phyloP scores from a whole-genome alignment of 2,113 vertebrate genomes.

The Tinamus guttatus region DNA sequence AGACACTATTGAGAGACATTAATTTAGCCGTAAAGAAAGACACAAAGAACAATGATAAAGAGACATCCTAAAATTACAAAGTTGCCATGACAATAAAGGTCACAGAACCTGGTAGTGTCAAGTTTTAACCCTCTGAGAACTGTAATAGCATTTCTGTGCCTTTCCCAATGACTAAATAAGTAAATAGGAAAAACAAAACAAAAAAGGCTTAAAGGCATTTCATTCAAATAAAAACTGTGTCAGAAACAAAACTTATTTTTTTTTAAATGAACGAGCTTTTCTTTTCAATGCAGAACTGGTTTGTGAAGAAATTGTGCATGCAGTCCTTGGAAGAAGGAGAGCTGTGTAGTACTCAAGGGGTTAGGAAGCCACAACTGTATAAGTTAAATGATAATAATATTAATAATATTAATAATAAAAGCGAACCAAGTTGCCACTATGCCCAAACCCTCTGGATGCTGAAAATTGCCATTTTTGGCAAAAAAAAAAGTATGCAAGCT shows the following conservation, averaged over 20 bases:
- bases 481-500: constrained; percentile 80
- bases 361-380: constrained; percentile 68
- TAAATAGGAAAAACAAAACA: constrained; percentile 22
- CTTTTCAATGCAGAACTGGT: constrained; percentile 72
- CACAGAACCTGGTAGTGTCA: constrained; percentile 81
- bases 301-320: constrained; percentile 78
- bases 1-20: constrained; percentile 83
- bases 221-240: constrained; percentile 78
- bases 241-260: constrained; percentile 75
- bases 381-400: constrained; percentile 45
- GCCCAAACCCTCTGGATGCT: constrained; percentile 81
- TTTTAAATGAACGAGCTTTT: constrained; percentile 63
- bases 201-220: constrained; percentile 79
- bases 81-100: constrained; percentile 93
- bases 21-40: constrained; percentile 84
- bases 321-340: constrained; percentile 74
- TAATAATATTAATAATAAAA: constrained; percentile 34
- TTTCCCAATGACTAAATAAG: constrained; percentile 79
- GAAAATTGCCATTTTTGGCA: constrained; percentile 78
- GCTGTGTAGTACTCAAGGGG: constrained; percentile 74
- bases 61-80: constrained; percentile 90
- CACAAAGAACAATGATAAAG: constrained; percentile 88
- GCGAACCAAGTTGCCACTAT: constrained; percentile 74
- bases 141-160: constrained; percentile 91
- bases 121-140: constrained; percentile 89